Base-by-base conservation (phyloP, 35 echinoderm and acorn worm species). In the Amphiura filiformis region DNA sequence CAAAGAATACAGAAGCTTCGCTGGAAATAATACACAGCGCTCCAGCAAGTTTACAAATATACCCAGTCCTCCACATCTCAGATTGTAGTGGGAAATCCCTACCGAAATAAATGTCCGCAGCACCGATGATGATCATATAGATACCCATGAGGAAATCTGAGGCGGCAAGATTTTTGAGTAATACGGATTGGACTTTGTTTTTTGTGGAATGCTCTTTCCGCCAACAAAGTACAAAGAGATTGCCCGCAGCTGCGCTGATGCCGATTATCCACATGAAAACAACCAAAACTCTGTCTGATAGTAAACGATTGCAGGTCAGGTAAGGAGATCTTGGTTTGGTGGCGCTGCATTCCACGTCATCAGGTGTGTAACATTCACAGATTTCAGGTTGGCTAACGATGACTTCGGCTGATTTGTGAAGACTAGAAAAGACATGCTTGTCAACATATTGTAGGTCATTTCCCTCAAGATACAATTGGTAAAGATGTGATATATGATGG, bases 71-170 rank as follows among this genome's bases (percentile, higher is more conserved):
- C n/a, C n/a, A 0, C 23, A 22, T 15, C 30, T 80, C 22, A 35
- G 36, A 75, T 75, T 75, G 65, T 32, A 0, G 82, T 56, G 37
- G 91, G 37, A 88, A 95, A 20, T 78, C 76, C 20, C 86, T 65
- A 9, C 85, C 56, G 39, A 79, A 95, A 33, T 79, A 18, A 33
- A 81, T 76, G 32, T 95, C 93, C 0, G 86, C 75, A 39, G 84
- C 64, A 14, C 65, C 89, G 13, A 95, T 39, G 36, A 91, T 88
- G 18, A 91, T 56, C 79, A 95, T 40, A 39, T 95, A 95, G 34
- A 91, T 23, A 5, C 93, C 93, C 89, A 91, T 95, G 17, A 95
- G 80, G 0, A 95, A 65, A 84, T 95, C 89, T 2, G 93, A 86
- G 12, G 31, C 3, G 89, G 84, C 22, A 91, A 61, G 65, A 88